Evolutionary conservation across 2,797 vertebrate genomes (phyloP), one percentile per base, ranked within the genome.

Genomic region (Jordanella pulchra): DNA sequence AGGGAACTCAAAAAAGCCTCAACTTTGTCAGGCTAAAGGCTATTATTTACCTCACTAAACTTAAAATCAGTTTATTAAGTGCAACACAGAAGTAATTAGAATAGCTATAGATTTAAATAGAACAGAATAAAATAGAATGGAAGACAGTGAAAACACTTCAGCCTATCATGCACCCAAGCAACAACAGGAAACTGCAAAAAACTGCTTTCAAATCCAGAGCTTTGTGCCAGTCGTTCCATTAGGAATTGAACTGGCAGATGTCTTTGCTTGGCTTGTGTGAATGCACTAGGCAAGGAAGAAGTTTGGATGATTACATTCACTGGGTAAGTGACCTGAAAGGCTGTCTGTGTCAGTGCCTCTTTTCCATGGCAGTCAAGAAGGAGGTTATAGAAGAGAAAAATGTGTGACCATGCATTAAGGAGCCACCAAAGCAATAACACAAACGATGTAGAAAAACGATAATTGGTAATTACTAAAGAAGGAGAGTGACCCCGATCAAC

Each of bases 161-260:
- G 65, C 25, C 14, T 14, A 48, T 58, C 35, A 25, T 58, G 45
- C 23, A 75, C 39, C 69, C 10, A 39, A 67, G 61, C 25, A 73
- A 81, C 65, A 74, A 78, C 50, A 39, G 65, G 75, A 65, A 79
- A 71, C 75, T 82, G 73, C 48, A 71, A 81, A 39, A 82, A 79
- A 60, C 48, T 48, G 73, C 70, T 75, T 79, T 74, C 30, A 73
- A 77, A 72, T 30, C 30, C 58, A 2, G 48, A 79, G 76, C 51
- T 67, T 70, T 35, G 75, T 82, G 84, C 84, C 88, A 90, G 80
- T 89, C 87, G 77, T 65, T 85, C 84, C 84, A 89, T 90, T 83
- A 84, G 79, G 75, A 72, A 89, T 80, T 82, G 72, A 72, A 68
- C 48, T 75, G 81, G 86, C 84, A 80, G 71, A 77, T 67, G 71